These are phyloP conservation scores for Amiota communis DNA, from an alignment of 2,888 invertebrate species.

Conservation along the genomic window DNA sequence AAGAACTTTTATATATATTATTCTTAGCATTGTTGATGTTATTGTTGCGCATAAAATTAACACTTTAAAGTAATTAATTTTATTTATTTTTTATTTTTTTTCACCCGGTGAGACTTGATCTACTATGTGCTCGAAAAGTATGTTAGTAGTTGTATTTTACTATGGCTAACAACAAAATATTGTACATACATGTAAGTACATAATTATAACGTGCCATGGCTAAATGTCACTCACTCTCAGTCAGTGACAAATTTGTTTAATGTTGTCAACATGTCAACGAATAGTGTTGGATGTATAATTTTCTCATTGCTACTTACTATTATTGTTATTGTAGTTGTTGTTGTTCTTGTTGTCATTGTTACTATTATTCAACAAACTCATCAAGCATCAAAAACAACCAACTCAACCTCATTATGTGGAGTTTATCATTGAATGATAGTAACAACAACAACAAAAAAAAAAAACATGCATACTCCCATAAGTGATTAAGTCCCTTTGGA, in stretches of 20 bases:
- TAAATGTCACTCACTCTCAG: slow-evolving; percentile 13
- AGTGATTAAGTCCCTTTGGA: no score
- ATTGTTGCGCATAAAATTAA: slow-evolving; percentile 12
- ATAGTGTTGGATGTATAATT: neutral
- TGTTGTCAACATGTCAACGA: slow-evolving; percentile 12
- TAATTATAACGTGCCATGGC: neutral
- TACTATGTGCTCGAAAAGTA: neutral
- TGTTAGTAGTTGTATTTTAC: slow-evolving; percentile 4
- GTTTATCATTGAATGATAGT: no score
- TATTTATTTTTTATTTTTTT: neutral
- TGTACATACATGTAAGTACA: no score
- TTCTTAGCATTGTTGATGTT: neutral
- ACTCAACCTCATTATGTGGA: no score
- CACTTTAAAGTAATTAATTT: slow-evolving; percentile 3
- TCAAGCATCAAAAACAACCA: no score
- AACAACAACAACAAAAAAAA: no score
- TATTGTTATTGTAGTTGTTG: neutral
- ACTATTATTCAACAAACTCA: no score
- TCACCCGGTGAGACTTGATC: neutral
- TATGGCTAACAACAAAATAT: neutral
- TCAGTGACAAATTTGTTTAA: slow-evolving; percentile 5
- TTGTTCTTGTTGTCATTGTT: slow-evolving; percentile 5
- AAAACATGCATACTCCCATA: no score
- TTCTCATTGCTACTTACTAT: neutral
- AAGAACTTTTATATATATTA: neutral